These are phyloP conservation scores for Papilio gigon DNA, from an alignment of 2,888 invertebrate species.

Conservation along the genomic window DNA sequence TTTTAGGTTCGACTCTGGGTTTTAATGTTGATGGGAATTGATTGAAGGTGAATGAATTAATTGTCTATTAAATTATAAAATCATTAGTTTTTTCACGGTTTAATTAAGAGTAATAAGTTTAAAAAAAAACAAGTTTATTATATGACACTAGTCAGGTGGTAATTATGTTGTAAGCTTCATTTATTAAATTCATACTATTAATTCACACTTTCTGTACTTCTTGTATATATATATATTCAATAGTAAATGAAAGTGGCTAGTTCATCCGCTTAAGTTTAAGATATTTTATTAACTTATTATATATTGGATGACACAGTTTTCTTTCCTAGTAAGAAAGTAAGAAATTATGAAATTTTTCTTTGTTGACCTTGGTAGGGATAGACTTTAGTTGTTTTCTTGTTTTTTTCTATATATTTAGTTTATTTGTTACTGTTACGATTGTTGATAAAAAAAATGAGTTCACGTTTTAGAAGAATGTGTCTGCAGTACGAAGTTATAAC, in stretches of 20 bases:
- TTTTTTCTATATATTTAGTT: too few species aligned
- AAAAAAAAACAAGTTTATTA: background rate
- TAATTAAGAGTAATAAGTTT: background rate
- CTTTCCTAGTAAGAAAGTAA: background rate
- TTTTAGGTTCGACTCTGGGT: background rate
- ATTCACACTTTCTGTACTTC: background rate
- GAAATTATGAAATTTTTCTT: background rate
- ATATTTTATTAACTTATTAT: too few species aligned
- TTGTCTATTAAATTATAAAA: conserved; percentile 39
- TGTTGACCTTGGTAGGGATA: background rate
- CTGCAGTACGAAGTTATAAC: background rate
- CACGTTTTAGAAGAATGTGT: too few species aligned
- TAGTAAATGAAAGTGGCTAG: too few species aligned
- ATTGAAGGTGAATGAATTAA: conserved; percentile 45
- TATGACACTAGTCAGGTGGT: background rate
- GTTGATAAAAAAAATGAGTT: too few species aligned
- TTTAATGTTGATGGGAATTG: conserved; percentile 6
- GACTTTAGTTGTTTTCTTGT: too few species aligned
- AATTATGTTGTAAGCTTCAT: background rate
- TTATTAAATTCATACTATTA: background rate
- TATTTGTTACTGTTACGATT: too few species aligned
- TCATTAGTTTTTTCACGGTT: conserved; percentile 6
- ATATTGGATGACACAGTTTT: background rate
- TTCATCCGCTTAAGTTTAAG: too few species aligned
- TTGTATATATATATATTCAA: background rate